Conservation (phyloP, 2,797 vertebrate species). For the Columba guinea region DNA sequence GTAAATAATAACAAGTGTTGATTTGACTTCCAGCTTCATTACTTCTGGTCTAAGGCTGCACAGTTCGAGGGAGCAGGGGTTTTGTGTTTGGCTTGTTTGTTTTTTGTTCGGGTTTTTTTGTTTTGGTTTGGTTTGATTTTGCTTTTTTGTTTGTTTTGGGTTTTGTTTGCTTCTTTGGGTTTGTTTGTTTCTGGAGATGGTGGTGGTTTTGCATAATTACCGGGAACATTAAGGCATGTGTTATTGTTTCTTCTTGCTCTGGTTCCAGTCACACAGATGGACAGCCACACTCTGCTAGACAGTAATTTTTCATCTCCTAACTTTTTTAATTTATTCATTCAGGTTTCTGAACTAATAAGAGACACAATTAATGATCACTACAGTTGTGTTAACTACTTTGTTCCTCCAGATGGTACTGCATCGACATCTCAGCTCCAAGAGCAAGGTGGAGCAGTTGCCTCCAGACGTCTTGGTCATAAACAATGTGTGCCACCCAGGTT, state of each 20-base stretch:
- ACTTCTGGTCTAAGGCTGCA: not conserved
- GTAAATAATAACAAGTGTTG: not conserved
- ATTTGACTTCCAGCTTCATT: not conserved
- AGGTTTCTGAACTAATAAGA: not conserved
- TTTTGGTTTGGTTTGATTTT: no score
- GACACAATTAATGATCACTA: not conserved
- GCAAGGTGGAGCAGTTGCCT: not conserved
- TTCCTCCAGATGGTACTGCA: not conserved
- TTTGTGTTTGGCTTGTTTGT: not conserved
- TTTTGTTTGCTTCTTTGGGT: not conserved
- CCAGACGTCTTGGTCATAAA: not conserved
- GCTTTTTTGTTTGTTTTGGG: not conserved
- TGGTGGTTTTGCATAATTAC: not conserved
- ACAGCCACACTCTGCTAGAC: not conserved
- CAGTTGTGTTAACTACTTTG: rapidly evolving
- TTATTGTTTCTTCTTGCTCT: not conserved
- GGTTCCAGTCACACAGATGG: not conserved
- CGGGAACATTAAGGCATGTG: not conserved
- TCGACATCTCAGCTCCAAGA: not conserved
- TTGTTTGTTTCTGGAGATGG: not conserved
- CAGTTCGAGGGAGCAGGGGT: not conserved
- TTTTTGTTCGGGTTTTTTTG: not conserved
- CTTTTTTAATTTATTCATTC: not conserved
- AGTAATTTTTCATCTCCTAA: not conserved
- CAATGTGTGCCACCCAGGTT: not conserved